Conservation (phyloP, 2,113 vertebrate species). For the Calyptommatus sinebrachiatus region DNA sequence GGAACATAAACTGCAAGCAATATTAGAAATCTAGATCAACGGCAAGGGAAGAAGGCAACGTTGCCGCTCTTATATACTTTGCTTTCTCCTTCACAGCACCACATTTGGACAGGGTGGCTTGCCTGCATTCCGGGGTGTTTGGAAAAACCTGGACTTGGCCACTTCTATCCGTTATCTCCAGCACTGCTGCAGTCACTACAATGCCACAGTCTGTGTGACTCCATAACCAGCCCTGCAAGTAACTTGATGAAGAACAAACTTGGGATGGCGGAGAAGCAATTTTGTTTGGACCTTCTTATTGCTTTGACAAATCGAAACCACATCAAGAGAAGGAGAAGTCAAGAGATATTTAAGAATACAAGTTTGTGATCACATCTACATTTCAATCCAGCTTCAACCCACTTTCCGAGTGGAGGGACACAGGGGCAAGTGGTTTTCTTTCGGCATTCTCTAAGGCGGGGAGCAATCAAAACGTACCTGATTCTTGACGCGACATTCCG, state of each 20-base stretch:
- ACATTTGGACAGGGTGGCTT: not conserved
- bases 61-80: not conserved
- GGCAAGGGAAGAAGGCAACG: not conserved
- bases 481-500: too few species aligned
- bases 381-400: too few species aligned
- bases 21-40: not conserved
- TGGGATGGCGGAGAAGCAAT: not conserved
- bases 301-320: too few species aligned
- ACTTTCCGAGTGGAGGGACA: too few species aligned
- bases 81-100: conserved; percentile 51
- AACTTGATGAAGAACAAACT: not conserved
- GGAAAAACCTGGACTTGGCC: conserved; percentile 12
- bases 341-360: too few species aligned
- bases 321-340: too few species aligned
- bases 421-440: too few species aligned
- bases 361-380: too few species aligned
- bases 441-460: too few species aligned
- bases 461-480: too few species aligned
- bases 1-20: too few species aligned
- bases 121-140: conserved; percentile 39
- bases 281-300: not conserved
- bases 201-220: conserved; percentile 33
- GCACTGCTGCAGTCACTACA: conserved; percentile 68
- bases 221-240: not conserved
- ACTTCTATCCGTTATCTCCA: not conserved